phyloP scores from a whole-genome alignment of 2,888 invertebrate species.

The Syrphus vitripennis region DNA sequence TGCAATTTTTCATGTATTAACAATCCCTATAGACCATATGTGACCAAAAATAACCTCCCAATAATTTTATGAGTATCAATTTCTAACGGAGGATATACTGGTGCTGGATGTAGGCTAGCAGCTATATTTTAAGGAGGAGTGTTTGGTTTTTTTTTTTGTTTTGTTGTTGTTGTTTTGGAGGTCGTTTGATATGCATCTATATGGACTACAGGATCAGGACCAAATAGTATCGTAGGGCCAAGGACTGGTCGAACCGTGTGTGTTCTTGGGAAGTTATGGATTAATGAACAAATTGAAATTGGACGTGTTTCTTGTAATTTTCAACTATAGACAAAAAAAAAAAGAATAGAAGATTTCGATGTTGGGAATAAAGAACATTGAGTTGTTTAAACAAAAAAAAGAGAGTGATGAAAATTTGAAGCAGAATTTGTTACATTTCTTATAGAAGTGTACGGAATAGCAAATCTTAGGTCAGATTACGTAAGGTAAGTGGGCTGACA shows the following conservation, averaged over 20 bases:
- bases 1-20: conserved; percentile 63
- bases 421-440: not conserved
- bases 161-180: not conserved
- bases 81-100: not conserved
- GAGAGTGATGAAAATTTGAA: not conserved
- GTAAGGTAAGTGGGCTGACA: too few relatives aligned
- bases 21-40: conserved; percentile 61
- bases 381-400: not conserved
- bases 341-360: not conserved
- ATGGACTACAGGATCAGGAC: not conserved
- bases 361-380: not conserved
- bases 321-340: not conserved
- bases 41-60: conserved; percentile 61
- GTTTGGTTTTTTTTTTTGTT: not conserved
- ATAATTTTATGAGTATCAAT: conserved; percentile 60
- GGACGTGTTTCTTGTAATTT: conserved; percentile 24
- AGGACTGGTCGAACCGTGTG: not conserved
- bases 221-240: not conserved
- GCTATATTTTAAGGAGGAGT: not conserved
- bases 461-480: too few relatives aligned
- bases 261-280: conserved; percentile 21
- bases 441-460: too few relatives aligned
- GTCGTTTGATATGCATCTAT: conserved; percentile 29
- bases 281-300: conserved; percentile 47
- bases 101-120: not conserved